Conservation (phyloP, 2,888 invertebrate species). For the Tetheella fluctuosa region DNA sequence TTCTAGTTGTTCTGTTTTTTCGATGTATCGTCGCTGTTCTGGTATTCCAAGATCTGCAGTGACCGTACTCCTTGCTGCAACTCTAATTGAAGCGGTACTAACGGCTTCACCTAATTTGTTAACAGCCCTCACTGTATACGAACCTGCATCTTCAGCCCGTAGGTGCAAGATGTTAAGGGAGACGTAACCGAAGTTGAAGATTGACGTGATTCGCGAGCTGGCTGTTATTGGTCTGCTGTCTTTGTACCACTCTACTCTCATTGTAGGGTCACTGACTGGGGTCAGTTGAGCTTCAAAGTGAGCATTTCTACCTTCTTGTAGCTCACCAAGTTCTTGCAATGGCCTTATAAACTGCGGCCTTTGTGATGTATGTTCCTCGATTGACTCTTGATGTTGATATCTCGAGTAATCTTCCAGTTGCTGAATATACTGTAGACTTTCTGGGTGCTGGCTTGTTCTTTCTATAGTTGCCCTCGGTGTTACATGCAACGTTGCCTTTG, state of each 20-base stretch:
- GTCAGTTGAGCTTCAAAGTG: conserved; percentile 97
- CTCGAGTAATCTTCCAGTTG: conserved; percentile 95
- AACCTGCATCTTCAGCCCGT: conserved; percentile 98
- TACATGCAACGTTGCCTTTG: conserved; percentile 91
- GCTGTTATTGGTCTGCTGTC: conserved; percentile 97
- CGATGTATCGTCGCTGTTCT: conserved; percentile 95
- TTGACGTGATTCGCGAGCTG: conserved; percentile 98
- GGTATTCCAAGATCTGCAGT: conserved; percentile 94
- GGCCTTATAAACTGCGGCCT: conserved; percentile 95
- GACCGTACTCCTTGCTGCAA: conserved; percentile 91
- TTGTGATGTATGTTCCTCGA: conserved; percentile 91
- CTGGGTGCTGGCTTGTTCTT: conserved; percentile 94
- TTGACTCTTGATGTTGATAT: conserved; percentile 93
- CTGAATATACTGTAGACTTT: conserved; percentile 94
- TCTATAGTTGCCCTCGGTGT: conserved; percentile 93
- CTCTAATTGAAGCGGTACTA: conserved; percentile 90
- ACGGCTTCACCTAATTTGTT: conserved; percentile 96
- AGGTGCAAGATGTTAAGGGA: conserved; percentile 99
- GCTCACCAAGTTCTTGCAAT: conserved; percentile 92
- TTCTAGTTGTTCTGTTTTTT: conserved; percentile 95
- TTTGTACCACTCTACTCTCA: conserved; percentile 98
- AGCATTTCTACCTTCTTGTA: conserved; percentile 95
- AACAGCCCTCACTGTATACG: conserved; percentile 95
- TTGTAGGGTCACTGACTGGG: conserved; percentile 96
- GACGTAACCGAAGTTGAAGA: conserved; percentile 99